Evolutionary conservation across 2,797 vertebrate species (phyloP).

Genomic region (Melopsittacus undulatus): DNA sequence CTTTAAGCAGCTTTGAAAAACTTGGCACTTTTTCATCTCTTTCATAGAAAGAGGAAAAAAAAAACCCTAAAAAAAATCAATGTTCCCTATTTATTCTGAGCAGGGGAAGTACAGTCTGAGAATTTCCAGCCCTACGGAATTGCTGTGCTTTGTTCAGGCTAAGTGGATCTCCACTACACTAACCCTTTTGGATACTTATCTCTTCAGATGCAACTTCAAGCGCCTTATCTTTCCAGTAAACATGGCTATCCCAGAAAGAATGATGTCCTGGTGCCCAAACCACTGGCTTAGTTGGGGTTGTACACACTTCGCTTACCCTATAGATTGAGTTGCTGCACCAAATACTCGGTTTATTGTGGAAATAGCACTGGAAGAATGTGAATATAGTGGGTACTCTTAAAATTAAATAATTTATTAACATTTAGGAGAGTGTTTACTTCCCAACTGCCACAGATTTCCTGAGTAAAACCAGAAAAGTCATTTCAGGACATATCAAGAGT

Average conservation of each 20-base stretch:
- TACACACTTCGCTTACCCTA: background rate
- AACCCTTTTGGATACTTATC: background rate
- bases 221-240: background rate
- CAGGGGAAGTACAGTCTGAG: background rate
- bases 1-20: background rate
- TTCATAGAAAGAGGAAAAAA: too few species aligned
- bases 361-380: fast-evolving
- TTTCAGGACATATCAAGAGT: background rate
- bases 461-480: background rate
- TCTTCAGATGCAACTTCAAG: background rate
- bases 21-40: background rate
- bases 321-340: background rate
- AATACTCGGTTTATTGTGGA: background rate
- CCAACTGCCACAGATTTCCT: background rate
- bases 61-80: background rate
- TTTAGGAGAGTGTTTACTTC: background rate
- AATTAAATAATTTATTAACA: background rate
- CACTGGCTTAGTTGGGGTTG: fast-evolving
- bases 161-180: background rate
- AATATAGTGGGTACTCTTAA: fast-evolving
- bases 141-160: background rate
- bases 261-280: background rate
- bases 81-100: background rate
- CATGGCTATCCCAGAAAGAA: background rate
- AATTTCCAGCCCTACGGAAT: background rate